Conservation (phyloP, 1,140 invertebrate genomes). For the Hylaeus anthracinus region DNA sequence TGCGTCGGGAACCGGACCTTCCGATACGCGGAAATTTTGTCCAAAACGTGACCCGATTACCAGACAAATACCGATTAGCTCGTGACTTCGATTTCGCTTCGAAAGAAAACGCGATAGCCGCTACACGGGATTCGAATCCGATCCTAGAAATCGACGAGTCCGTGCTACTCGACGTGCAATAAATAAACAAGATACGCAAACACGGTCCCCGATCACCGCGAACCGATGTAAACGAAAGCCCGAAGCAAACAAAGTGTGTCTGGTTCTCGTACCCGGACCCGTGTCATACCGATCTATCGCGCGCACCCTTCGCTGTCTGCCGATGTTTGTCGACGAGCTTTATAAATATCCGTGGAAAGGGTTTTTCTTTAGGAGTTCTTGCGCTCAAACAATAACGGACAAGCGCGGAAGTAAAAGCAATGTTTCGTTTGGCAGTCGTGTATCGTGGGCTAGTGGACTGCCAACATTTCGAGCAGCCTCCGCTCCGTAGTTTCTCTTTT, state of each 20-base stretch:
- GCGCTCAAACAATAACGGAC: too few relatives aligned
- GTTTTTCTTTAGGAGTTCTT: too few relatives aligned
- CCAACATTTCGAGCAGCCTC: neutral
- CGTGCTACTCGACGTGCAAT: constrained; percentile 5
- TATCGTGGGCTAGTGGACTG: too few relatives aligned
- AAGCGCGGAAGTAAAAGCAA: too few relatives aligned
- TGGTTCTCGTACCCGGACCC: neutral
- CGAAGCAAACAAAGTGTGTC: constrained; percentile 2
- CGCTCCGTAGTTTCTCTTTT: constrained; percentile 1
- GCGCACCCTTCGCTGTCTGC: neutral
- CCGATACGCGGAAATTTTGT: too few relatives aligned
- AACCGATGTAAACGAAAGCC: constrained; percentile 31
- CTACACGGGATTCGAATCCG: neutral
- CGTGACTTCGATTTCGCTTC: too few relatives aligned
- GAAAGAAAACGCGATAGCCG: too few relatives aligned
- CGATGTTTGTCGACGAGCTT: neutral
- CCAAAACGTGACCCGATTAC: too few relatives aligned
- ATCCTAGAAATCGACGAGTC: neutral
- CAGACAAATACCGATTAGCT: too few relatives aligned
- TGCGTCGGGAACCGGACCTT: neutral
- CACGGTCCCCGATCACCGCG: constrained; percentile 5
- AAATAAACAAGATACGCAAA: constrained; percentile 14
- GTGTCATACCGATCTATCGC: neutral
- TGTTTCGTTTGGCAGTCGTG: too few relatives aligned
- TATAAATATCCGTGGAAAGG: constrained; percentile 16